Evolutionary conservation across 53 echinoderm and acorn worm species (phyloP).

Genomic region (Luidia sarsii): DNA sequence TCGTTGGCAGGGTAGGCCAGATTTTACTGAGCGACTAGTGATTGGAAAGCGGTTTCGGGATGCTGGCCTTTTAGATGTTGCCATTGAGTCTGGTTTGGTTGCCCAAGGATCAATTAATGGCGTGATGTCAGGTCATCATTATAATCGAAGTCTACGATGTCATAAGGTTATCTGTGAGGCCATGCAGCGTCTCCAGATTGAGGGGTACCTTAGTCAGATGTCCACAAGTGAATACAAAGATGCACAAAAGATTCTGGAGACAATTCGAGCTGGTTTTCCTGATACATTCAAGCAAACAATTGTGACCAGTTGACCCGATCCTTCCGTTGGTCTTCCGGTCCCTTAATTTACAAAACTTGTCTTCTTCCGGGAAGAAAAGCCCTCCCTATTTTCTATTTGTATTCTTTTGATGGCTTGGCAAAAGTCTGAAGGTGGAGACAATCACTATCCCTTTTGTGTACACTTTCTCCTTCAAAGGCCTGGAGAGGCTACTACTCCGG

Average conservation of each 20-base stretch:
- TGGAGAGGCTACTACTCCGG: too few species aligned
- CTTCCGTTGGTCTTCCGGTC: too few species aligned
- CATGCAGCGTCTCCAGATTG: conserved; percentile 26
- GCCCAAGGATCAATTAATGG: conserved; percentile 55
- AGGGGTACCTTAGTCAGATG: conserved; percentile 23
- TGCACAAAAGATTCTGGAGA: conserved; percentile 4
- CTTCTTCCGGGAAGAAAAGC: too few species aligned
- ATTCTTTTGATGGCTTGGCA: too few species aligned
- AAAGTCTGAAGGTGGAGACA: too few species aligned
- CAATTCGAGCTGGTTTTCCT: conserved; percentile 9
- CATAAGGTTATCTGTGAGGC: conserved; percentile 63
- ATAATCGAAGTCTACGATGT: conserved; percentile 42
- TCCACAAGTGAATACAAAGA: neutral
- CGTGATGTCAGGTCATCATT: conserved; percentile 57
- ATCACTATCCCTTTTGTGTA: too few species aligned
- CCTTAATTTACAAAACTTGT: too few species aligned
- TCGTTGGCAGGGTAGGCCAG: conserved; percentile 43
- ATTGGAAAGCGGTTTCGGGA: conserved; percentile 62
- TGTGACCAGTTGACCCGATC: too few species aligned
- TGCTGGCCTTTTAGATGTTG: conserved; percentile 62
- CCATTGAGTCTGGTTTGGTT: conserved; percentile 34
- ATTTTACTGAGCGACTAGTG: conserved; percentile 48
- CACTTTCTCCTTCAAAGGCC: too few species aligned
- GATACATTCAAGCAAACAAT: neutral
- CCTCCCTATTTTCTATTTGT: too few species aligned